Conservation (phyloP, 1,140 invertebrate species). For the Apis dorsata region DNA sequence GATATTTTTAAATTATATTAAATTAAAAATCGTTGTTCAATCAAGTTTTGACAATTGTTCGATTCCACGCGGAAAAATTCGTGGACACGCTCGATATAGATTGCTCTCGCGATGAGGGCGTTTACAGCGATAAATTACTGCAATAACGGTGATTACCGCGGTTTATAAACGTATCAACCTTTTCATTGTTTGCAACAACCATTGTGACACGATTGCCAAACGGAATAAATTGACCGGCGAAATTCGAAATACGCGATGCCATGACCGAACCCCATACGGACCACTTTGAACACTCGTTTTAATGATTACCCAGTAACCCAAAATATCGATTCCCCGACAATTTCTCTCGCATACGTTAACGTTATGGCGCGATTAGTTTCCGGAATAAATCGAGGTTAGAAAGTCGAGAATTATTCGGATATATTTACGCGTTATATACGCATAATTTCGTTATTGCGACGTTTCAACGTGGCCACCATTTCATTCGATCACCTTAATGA, state of each 20-base stretch:
- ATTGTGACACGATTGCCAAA: slow-evolving; percentile 11
- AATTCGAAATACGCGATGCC: slow-evolving; percentile 4
- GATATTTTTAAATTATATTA: not conserved
- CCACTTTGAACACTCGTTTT: not conserved
- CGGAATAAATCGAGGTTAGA: not conserved
- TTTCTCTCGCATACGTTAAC: not conserved
- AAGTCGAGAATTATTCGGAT: not conserved
- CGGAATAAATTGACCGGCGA: slow-evolving; percentile 16
- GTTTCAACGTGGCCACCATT: not conserved
- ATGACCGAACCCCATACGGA: not conserved
- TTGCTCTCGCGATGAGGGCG: not conserved
- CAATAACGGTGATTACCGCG: not conserved
- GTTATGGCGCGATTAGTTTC: not conserved
- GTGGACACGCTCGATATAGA: not conserved
- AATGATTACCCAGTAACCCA: not conserved
- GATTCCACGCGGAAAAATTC: not conserved
- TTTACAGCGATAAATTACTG: not conserved
- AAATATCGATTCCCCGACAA: not conserved
- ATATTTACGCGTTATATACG: too few species aligned
- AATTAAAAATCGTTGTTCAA: not conserved
- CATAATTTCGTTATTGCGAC: not conserved
- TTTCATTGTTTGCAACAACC: slow-evolving; percentile 21
- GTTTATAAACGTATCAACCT: slow-evolving; percentile 15
- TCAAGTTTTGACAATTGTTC: too few species aligned
- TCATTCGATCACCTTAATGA: slow-evolving; percentile 16